Evolutionary conservation across 2,888 invertebrate species (phyloP).

Genomic region (Pollenia amentaria): DNA sequence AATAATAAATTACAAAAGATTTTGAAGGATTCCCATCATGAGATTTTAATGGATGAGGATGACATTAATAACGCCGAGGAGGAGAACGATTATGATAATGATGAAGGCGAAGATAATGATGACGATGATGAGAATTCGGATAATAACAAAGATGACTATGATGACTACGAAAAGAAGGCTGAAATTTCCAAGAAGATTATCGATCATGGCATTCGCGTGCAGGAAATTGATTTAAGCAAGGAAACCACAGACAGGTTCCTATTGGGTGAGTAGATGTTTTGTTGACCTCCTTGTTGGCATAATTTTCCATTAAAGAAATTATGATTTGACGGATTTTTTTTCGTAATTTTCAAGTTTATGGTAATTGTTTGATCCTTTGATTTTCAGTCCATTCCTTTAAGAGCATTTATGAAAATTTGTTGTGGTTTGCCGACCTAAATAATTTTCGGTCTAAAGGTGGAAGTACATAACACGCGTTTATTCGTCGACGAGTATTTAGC

Average conservation of each 20-base stretch:
- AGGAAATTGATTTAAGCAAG: slow-evolving; percentile 81
- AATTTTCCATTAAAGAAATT: too few relatives aligned
- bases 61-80: slow-evolving; percentile 80
- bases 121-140: slow-evolving; percentile 77
- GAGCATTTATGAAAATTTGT: too few relatives aligned
- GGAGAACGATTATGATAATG: slow-evolving; percentile 80
- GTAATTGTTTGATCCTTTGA: too few relatives aligned
- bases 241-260: slow-evolving; percentile 82
- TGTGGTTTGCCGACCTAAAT: too few relatives aligned
- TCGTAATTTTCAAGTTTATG: too few relatives aligned
- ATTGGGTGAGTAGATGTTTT: slow-evolving; percentile 77
- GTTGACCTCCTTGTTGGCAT: too few relatives aligned
- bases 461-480: too few relatives aligned
- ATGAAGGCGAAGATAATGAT: slow-evolving; percentile 83
- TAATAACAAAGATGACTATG: slow-evolving; percentile 77
- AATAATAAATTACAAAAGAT: slow-evolving; percentile 80
- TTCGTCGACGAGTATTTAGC: too few relatives aligned
- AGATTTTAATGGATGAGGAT: slow-evolving; percentile 76
- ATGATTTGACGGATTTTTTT: too few relatives aligned
- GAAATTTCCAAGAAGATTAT: slow-evolving; percentile 77
- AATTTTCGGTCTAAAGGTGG: too few relatives aligned
- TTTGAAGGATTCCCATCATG: slow-evolving; percentile 77
- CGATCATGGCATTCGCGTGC: slow-evolving; percentile 80
- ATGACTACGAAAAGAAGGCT: slow-evolving; percentile 75
- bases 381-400: too few relatives aligned